Base-by-base conservation (phyloP, 2,797 vertebrate species). In the Oreortyx pictus region DNA sequence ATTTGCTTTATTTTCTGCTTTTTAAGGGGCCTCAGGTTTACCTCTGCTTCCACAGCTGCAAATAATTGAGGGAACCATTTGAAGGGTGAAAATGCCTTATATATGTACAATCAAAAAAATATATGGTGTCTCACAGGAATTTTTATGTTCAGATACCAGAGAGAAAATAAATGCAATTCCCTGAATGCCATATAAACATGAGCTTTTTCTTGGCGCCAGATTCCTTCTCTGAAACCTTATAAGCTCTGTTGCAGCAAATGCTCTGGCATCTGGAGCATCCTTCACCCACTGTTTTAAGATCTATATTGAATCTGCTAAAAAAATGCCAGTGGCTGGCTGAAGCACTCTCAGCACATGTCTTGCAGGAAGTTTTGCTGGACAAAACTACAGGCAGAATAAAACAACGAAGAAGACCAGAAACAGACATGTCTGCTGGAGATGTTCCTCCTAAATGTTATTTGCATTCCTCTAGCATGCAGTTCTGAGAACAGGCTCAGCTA, bases 31-130 rank as follows among this genome's bases (percentile, higher is more conserved):
- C 77, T 93, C 59, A 83, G 35, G 9, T 66, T 44, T 76, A 6
- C 72, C 17, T 81, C 35, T 89, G 78, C 79, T 88, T 95, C 89
- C 62, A 80, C 89, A 95, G 89, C 87, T 91, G 93, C 87, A 91
- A 95, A 65, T 88, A 89, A 84, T 91, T 88, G 70, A 78, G 79
- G 66, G 87, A 92, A 71, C 82, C 33, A 67, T 76, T 35, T 81
- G 76, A 93, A 92, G 37, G 74, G 67, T 64, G 44, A 89, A 94
- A 95, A 92, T 68, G 31, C 50, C 31, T 13, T 90, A 64, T 89
- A 60, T 79, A 37, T 37, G 25, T 89, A 64, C 49, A 81, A 76
- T 86, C 76, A 57, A 86, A 59, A 13, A 87, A 95, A 93, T 85
- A 80, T 60, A 73, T 88, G 37, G 14, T 74, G 49, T 88, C 85